phyloP scores from a whole-genome alignment of 1,140 invertebrate genomes.

The Solenopsis fugax region DNA sequence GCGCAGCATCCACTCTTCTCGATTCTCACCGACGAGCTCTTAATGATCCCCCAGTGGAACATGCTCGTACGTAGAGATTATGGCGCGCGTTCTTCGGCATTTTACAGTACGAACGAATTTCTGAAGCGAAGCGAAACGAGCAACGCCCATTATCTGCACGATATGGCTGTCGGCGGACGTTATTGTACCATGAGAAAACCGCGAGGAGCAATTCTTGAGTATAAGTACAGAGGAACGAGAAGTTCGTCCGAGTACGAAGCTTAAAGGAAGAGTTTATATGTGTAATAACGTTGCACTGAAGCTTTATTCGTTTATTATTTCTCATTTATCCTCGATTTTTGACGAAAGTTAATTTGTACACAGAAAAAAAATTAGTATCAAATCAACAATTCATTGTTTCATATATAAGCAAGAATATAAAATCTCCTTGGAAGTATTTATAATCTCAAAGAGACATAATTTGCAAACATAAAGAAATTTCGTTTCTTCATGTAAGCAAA shows the following conservation, averaged over 20 bases:
- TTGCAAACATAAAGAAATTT: too few species aligned
- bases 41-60: conserved; percentile 48
- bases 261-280: conserved; percentile 25
- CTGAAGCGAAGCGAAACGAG: conserved; percentile 67
- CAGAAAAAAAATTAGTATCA: too few species aligned
- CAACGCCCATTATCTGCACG: conserved; percentile 73
- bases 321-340: not conserved
- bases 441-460: too few species aligned
- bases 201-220: conserved; percentile 37
- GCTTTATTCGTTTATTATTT: not conserved
- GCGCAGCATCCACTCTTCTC: conserved; percentile 38
- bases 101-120: conserved; percentile 69
- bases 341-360: not conserved
- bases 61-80: conserved; percentile 50
- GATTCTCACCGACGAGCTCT: conserved; percentile 30
- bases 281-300: not conserved
- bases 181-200: conserved; percentile 67
- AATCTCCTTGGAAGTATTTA: too few species aligned
- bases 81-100: conserved; percentile 35
- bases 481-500: too few species aligned
- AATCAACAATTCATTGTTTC: too few species aligned
- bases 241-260: not conserved
- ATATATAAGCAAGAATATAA: too few species aligned
- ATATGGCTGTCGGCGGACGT: conserved; percentile 59
- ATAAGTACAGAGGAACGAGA: conserved; percentile 21